phyloP scores from a whole-genome alignment of 2,113 vertebrate species.

The Halcyon senegalensis region DNA sequence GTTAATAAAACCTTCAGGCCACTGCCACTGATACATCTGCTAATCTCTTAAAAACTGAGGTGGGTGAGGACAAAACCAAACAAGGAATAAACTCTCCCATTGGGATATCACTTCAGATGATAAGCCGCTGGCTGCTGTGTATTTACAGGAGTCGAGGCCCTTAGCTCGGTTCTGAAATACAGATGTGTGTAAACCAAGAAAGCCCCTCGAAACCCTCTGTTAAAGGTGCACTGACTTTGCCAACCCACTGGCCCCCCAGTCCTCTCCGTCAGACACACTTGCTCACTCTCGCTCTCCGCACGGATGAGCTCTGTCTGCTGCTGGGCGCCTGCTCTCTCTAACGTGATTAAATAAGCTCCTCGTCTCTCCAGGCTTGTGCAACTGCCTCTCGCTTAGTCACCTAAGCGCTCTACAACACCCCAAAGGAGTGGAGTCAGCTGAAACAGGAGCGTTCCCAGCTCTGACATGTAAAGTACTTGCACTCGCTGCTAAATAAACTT shows the following conservation, averaged over 20 bases:
- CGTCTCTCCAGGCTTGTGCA: slow-evolving; percentile 40
- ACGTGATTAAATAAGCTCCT: slow-evolving; percentile 53
- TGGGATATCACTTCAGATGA: not conserved
- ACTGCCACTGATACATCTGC: not conserved
- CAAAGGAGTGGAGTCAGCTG: slow-evolving; percentile 66
- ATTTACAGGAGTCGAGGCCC: not conserved
- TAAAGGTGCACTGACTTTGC: not conserved
- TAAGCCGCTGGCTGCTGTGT: not conserved
- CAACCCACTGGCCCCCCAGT: not conserved
- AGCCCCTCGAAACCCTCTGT: not conserved
- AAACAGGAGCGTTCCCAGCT: slow-evolving; percentile 61
- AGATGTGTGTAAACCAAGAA: not conserved
- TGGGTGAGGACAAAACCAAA: not conserved
- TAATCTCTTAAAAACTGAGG: not conserved
- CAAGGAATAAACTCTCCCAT: not conserved
- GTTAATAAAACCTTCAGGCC: not conserved
- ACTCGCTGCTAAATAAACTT: slow-evolving; percentile 67
- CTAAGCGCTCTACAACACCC: slow-evolving; percentile 28
- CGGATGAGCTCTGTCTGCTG: slow-evolving; percentile 35
- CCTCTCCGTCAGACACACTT: not conserved
- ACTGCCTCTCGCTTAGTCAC: slow-evolving; percentile 64
- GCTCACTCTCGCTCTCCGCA: not conserved
- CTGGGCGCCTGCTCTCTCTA: slow-evolving; percentile 34
- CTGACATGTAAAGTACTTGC: slow-evolving; percentile 64
- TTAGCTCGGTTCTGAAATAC: not conserved